Evolutionary conservation across 2,888 invertebrate genomes (phyloP), one percentile per base, ranked within the genome.

Genomic region (Lasioglossum calceatum): DNA sequence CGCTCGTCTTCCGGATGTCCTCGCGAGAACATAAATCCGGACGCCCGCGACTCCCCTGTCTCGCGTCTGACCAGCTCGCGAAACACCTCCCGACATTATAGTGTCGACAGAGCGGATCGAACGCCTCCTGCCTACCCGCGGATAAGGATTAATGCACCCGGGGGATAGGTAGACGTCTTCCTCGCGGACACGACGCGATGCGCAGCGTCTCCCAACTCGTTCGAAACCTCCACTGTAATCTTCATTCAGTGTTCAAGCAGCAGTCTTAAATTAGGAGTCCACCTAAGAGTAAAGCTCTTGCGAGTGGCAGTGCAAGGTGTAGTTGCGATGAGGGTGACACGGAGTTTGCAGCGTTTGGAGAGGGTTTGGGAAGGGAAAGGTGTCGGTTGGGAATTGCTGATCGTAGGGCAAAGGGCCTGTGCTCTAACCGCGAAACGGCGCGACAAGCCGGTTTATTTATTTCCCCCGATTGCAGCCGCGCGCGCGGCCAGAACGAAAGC

Each of bases 401-500:
- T n/a, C 78, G 73, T 36, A 70, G 32, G 61, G 50, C 75, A 19
- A 50, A 44, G 64, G 50, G 61, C 23, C 23, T 8, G 19, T 50
- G 64, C 36, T 58, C 76, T 64, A 73, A 77, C 58, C 61, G 78
- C 50, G 58, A 82, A 82, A 75, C 76, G 54, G 61, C 81, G 88
- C 83, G 90, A 90, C 89, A 81, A 70, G 86, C 72, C 71, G 84
- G 79, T 81, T 91, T 88, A 88, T 91, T 90, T 89, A 81, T 90
- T 90, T 89, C 83, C 72, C 76, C 90, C 87, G 85, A 89, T 91
- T 88, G 90, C 91, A 77, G 61, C 85, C 50, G 88, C 92, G 64
- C 61, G 88, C 92, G 64, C 61, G 64, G 32, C 32, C 32, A 64
- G 91, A 93, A 94, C 91, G 93, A 94, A 93, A 93, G 93, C 92